Base-by-base conservation (phyloP, 2,888 invertebrate genomes). In the Torymus tubicola region DNA sequence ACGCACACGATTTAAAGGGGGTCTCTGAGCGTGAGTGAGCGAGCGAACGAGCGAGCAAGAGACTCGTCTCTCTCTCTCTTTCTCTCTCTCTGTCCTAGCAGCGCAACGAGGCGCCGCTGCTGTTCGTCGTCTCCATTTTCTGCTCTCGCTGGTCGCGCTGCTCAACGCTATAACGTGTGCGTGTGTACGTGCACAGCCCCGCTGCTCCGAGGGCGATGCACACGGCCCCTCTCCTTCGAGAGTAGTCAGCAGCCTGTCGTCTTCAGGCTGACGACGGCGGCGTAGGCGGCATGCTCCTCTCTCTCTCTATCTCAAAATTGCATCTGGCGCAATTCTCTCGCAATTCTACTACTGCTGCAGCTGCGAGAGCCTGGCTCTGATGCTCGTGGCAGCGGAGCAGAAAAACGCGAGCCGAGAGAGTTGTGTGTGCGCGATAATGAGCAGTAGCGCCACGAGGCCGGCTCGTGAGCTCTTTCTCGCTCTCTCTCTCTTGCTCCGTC, bases 91-190 rank as follows among this genome's bases (percentile, higher is more conserved):
- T 74, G 63, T 74, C 64, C 64, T 68, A 73, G 61, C 69, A 73
- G 73, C 74, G 60, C 42, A 42, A 42, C 42, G 42, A 42, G 42
- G 42, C 42, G 42, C 72, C 52, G 67, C 61, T 60, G 16, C 57
- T 14, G 24, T 63, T 64, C 84, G 85, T 87, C 87, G 88, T 88
- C 86, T 88, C 89, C 89, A 88, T 89, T 88, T 89, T 89, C 88
- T 88, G 85, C 42, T 42, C 42, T 42, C 42, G 42, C 42, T 42
- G 42, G 42, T 42, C 42, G 42, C 42, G 42, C 42, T 42, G 42
- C 42, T 42, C 42, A 8, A 42, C 42, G 42, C 42, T 42, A 8
- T 42, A 42, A 8, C 42, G 42, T 42, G 42, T 8, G 31, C 42
- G 42, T 42, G 42, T 42, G 3, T 31, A 42, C 42, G 42, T 8